These are phyloP conservation scores for Drosophila ogumai DNA, from an alignment of 1,140 invertebrate species.

Conservation along the genomic window DNA sequence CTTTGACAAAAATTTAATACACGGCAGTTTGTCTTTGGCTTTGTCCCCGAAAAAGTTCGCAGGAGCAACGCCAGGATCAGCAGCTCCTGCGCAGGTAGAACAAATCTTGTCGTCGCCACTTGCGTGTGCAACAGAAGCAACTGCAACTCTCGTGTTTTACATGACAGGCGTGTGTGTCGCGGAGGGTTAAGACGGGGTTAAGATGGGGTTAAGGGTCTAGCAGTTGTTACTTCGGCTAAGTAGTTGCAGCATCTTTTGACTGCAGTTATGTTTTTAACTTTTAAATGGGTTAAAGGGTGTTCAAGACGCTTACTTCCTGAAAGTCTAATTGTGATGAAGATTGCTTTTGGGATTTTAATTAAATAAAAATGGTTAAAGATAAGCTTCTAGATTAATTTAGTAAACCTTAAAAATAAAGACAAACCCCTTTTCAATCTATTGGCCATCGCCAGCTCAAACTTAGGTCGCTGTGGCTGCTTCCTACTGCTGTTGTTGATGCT, in stretches of 20 bases:
- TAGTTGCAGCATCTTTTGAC: slow-evolving; percentile 13
- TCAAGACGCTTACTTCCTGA: not conserved
- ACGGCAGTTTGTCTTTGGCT: slow-evolving; percentile 77
- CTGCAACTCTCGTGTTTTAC: slow-evolving; percentile 71
- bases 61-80: slow-evolving; percentile 14
- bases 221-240: slow-evolving; percentile 34
- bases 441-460: slow-evolving; percentile 40
- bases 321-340: no score
- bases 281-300: not conserved
- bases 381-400: not conserved
- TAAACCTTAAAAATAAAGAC: not conserved
- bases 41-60: slow-evolving; percentile 40
- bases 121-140: slow-evolving; percentile 42
- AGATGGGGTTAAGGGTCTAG: slow-evolving; percentile 43
- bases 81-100: slow-evolving; percentile 29
- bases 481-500: slow-evolving; percentile 33
- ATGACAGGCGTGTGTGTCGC: slow-evolving; percentile 69
- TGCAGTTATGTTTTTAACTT: slow-evolving; percentile 5
- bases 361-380: not conserved
- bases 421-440: slow-evolving; percentile 17
- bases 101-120: slow-evolving; percentile 79
- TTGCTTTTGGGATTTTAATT: not conserved
- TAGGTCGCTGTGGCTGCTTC: slow-evolving; percentile 53
- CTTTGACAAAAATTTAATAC: slow-evolving; percentile 81
- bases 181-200: slow-evolving; percentile 34